phyloP scores from a whole-genome alignment of 2,888 invertebrate species.

The Camptogramma bilineatum region DNA sequence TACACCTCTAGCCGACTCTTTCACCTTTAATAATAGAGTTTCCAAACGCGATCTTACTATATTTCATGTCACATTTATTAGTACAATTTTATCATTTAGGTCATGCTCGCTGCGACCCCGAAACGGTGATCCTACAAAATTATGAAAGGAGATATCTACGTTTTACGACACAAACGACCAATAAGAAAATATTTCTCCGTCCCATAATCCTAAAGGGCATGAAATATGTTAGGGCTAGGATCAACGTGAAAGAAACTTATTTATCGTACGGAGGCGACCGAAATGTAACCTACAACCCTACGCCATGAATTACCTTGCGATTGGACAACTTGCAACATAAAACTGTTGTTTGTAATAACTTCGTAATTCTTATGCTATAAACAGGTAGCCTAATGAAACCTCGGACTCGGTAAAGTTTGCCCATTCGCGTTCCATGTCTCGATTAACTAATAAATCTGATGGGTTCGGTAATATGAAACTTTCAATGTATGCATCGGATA shows the following conservation, averaged over 20 bases:
- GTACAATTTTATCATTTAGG: conserved; percentile 34
- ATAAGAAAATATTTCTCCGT: conserved; percentile 51
- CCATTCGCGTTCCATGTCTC: conserved; percentile 25
- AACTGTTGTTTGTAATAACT: conserved; percentile 52
- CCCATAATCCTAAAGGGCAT: conserved; percentile 52
- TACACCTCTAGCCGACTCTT: conserved; percentile 17
- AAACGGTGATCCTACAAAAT: conserved; percentile 45
- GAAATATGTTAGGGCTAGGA: conserved; percentile 58
- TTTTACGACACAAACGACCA: conserved; percentile 51
- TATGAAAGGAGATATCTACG: conserved; percentile 49
- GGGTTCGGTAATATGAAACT: conserved; percentile 31
- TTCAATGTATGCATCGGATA: conserved; percentile 36
- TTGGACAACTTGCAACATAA: conserved; percentile 51
- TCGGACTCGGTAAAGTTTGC: conserved; percentile 37
- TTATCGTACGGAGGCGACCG: conserved; percentile 49
- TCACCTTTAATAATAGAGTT: conserved; percentile 28
- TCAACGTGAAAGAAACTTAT: conserved; percentile 57
- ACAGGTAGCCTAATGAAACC: conserved; percentile 48
- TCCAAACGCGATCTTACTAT: conserved; percentile 32
- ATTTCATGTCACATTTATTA: conserved; percentile 36
- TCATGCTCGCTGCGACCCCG: conserved; percentile 31
- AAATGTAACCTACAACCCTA: conserved; percentile 46
- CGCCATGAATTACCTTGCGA: conserved; percentile 49
- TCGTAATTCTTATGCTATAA: conserved; percentile 48
- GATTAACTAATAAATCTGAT: conserved; percentile 35